Percentiles rank a stretch among this genome's conserved stretches.
phyloP scores from a whole-genome alignment of 2,113 vertebrate species.

The Cyprinodon variegatus region DNA sequence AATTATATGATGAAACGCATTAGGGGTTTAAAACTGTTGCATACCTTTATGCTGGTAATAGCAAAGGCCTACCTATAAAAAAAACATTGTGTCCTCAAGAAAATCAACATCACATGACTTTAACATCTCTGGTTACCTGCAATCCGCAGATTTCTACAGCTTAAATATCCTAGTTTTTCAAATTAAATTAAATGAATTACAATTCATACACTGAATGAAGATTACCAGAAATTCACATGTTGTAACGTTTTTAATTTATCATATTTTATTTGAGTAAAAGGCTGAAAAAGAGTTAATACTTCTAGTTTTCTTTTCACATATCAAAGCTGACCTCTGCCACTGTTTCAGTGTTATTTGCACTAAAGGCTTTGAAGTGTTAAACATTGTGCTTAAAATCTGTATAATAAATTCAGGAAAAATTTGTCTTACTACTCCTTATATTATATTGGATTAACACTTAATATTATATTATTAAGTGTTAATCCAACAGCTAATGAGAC shows the following conservation, averaged over 20 bases:
- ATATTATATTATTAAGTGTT: no score
- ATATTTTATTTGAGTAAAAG: no score
- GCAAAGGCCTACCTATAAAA: not conserved
- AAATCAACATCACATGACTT: no score
- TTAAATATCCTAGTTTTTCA: no score
- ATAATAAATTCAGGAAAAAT: constrained; percentile 6
- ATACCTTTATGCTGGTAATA: not conserved
- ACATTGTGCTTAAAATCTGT: constrained; percentile 10
- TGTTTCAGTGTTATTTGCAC: not conserved
- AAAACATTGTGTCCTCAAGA: not conserved
- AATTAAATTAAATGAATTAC: no score
- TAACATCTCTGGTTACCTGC: no score
- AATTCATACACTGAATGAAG: no score
- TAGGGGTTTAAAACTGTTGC: not conserved
- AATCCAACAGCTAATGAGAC: constrained; percentile 34
- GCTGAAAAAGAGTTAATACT: not conserved
- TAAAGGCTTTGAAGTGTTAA: not conserved
- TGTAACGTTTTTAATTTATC: no score
- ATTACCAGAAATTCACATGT: no score
- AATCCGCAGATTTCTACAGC: no score
- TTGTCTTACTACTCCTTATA: constrained; percentile 10
- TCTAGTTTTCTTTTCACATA: not conserved
- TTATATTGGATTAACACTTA: no score
- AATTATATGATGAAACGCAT: no score
- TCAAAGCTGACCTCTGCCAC: constrained; percentile 6